A percentile compares a stretch with the other conserved stretches of the same genome.
These are phyloP conservation scores for Octodonta nipae DNA, from an alignment of 2,888 invertebrate species.

Conservation along the genomic window DNA sequence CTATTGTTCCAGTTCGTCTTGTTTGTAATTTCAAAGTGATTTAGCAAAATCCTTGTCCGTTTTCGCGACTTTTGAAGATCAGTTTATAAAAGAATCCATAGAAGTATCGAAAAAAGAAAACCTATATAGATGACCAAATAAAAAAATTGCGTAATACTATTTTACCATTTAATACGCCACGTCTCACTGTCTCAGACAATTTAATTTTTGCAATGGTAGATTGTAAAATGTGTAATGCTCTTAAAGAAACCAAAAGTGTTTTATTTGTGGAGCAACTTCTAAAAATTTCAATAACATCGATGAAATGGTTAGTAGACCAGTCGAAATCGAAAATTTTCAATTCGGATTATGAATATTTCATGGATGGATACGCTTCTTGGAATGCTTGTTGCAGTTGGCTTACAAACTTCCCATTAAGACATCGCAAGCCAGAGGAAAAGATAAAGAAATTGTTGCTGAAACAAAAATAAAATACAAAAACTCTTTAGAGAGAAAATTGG, in stretches of 20 bases:
- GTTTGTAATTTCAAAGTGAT: too few relatives aligned
- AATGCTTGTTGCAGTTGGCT: conserved; percentile 4
- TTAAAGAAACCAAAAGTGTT: conserved; percentile 13
- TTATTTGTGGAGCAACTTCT: conserved; percentile 14
- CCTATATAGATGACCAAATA: conserved; percentile 1
- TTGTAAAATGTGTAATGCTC: conserved; percentile 19
- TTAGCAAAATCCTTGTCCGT: neutral
- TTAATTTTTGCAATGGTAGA: conserved; percentile 21
- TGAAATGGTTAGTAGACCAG: conserved; percentile 4
- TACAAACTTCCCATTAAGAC: conserved; percentile 3
- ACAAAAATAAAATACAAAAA: neutral
- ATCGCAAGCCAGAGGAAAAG: conserved; percentile 2
- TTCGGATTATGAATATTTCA: conserved; percentile 1
- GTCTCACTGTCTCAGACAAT: neutral
- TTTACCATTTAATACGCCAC: neutral
- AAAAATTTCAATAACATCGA: conserved; percentile 16
- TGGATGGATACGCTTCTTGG: conserved; percentile 1
- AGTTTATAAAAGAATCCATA: neutral
- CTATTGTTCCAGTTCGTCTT: too few relatives aligned
- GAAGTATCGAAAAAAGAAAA: neutral
- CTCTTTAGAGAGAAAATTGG: neutral
- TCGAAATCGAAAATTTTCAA: conserved; percentile 1
- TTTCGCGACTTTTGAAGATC: conserved; percentile 1
- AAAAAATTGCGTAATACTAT: neutral
- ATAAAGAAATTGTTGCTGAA: neutral